A percentile compares a stretch with the other conserved stretches of the same genome.
Conservation (phyloP, 2,888 invertebrate species). For the Drosophila flavopinicola region DNA sequence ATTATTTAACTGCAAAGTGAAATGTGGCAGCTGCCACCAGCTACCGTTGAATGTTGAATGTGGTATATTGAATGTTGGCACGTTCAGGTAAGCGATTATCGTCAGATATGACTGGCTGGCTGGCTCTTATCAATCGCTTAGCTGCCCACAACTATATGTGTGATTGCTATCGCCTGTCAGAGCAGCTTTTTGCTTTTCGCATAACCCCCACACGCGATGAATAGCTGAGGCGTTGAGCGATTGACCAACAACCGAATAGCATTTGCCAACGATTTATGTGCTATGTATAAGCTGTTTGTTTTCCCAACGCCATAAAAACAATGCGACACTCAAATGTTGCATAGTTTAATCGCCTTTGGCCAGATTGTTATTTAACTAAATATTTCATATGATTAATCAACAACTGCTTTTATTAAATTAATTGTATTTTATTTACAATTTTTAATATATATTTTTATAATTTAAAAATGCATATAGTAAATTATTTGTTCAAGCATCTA, state of each 20-base stretch:
- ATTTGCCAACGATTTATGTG: constrained; percentile 4
- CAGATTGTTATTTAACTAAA: too few species aligned
- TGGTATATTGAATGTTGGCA: not conserved
- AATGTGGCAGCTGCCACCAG: constrained; percentile 15
- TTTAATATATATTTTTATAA: too few species aligned
- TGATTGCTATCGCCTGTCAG: constrained; percentile 53
- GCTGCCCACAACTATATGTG: constrained; percentile 12
- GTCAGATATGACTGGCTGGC: constrained; percentile 16
- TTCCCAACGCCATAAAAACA: too few species aligned
- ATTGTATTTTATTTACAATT: too few species aligned
- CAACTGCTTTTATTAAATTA: too few species aligned
- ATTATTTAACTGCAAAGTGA: constrained; percentile 33
- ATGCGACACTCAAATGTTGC: too few species aligned
- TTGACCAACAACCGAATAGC: constrained; percentile 11
- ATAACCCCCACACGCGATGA: constrained; percentile 23
- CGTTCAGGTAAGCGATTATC: constrained; percentile 41
- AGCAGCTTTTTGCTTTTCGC: constrained; percentile 6
- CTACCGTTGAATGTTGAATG: constrained; percentile 22
- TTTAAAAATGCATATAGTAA: too few species aligned
- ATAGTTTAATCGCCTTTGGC: too few species aligned
- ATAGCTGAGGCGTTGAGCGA: constrained; percentile 5
- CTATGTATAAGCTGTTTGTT: too few species aligned
- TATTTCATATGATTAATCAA: too few species aligned
- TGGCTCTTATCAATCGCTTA: constrained; percentile 49
- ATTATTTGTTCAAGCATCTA: too few species aligned